phyloP scores from a whole-genome alignment of 2,113 vertebrate genomes.

The Poeciliopsis occidentalis region DNA sequence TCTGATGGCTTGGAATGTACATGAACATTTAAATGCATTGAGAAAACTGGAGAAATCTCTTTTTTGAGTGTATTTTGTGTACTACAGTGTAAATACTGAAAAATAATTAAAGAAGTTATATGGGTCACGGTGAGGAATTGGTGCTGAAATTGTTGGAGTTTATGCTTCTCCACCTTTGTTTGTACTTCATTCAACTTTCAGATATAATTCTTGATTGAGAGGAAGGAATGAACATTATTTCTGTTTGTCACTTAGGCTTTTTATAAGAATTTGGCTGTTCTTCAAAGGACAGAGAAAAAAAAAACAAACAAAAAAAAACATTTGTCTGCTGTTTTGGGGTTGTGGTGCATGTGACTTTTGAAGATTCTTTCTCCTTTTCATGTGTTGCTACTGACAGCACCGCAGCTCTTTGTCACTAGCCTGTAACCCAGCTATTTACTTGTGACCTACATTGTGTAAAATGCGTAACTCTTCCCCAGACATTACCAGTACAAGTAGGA shows the following conservation, averaged over 20 bases:
- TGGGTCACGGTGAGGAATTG: constrained; percentile 64
- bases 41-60: constrained; percentile 64
- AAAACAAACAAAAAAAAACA: constrained; percentile 42
- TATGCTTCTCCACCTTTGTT: constrained; percentile 70
- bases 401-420: constrained; percentile 68
- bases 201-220: constrained; percentile 58
- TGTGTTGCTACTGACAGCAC: constrained; percentile 65
- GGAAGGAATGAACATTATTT: constrained; percentile 59
- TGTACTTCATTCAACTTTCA: constrained; percentile 68
- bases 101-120: constrained; percentile 78
- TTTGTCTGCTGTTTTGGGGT: constrained; percentile 76
- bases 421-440: constrained; percentile 75
- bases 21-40: constrained; percentile 69
- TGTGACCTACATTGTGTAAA: constrained; percentile 81
- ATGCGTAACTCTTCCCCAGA: constrained; percentile 76
- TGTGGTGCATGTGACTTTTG: constrained; percentile 82
- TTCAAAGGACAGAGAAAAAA: constrained; percentile 57
- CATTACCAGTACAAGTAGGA: constrained; percentile 71
- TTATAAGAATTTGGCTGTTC: constrained; percentile 63
- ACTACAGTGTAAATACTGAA: constrained; percentile 85
- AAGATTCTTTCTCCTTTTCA: constrained; percentile 71
- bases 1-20: constrained; percentile 79
- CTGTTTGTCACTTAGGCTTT: constrained; percentile 62
- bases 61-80: constrained; percentile 87
- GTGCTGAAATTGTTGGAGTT: constrained; percentile 56